Base-by-base conservation (phyloP, 1,140 invertebrate genomes). In the Caenorhabditis latens region DNA sequence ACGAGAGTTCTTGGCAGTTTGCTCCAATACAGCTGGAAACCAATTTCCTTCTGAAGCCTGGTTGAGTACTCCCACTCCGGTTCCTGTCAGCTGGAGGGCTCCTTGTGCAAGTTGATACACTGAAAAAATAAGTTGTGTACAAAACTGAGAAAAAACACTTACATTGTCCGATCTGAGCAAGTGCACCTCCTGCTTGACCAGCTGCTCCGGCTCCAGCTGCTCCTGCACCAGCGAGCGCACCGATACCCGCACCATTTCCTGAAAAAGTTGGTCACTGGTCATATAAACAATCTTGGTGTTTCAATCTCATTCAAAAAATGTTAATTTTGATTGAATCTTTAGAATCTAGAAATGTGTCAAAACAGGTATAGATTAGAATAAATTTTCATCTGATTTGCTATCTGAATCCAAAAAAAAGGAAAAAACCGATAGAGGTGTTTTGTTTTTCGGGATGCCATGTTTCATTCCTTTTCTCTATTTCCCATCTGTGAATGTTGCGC, bases 101-200 rank as follows among this genome's bases (percentile, higher is more conserved):
- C 91, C 91, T 87, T 91, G 90, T 50, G 90, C 90, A 16, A 91
- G 85, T 84, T 91, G 90, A 79, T 92, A 91, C 32, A 91, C 91
- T 91, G 85, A 32, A n/a, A 16, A 21, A 24, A 42, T 42, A 19
- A 61, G 19, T 16, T 50, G 58, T n/a, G 3, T 53, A 55, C 16
- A 90, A 88, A 13, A 16, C 14, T 46, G 14, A 55, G 16, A 61
- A 58, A 58, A n/a, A n/a, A 58, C 57, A 46, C 86, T 84, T 57
- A 90, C 90, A 75, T 86, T 86, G 89, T 46, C 90, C 90, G 86
- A 90, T 90, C 50, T 87, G 85, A 58, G 87, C 86, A 16, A 91
- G 32, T 16, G 90, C 90, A 32, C 86, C 87, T 53, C 84, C 90
- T 53, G 90, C 90, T 43, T 86, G 87, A 61, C 71, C 67, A 7